These are phyloP conservation scores for Equus quagga DNA, from an alignment of 2,113 vertebrate species.

Conservation along the genomic window DNA sequence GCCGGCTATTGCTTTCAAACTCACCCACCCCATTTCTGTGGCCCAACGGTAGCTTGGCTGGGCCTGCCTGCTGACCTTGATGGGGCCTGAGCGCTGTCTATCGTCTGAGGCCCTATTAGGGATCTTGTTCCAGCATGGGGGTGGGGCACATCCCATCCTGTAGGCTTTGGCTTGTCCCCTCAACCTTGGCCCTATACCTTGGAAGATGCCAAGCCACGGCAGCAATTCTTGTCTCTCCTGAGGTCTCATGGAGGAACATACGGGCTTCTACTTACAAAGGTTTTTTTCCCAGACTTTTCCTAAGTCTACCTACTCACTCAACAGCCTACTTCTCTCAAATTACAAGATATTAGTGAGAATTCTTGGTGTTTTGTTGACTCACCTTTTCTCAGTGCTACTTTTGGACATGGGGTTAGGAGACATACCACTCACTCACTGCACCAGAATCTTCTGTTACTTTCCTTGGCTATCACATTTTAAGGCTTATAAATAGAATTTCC, in stretches of 20 bases:
- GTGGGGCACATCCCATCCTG: background rate
- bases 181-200: background rate
- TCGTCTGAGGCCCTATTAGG: background rate
- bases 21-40: background rate
- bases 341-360: background rate
- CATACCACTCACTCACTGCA: background rate
- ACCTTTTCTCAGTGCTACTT: background rate
- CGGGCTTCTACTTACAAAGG: background rate
- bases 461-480: conserved; percentile 41
- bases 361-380: background rate
- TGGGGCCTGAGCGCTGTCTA: background rate
- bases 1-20: background rate
- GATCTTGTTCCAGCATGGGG: background rate
- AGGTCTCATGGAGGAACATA: background rate
- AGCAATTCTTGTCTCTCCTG: background rate
- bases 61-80: background rate
- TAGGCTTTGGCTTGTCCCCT: background rate
- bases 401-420: background rate
- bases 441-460: conserved; percentile 27
- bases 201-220: background rate
- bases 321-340: background rate
- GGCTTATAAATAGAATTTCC: conserved; percentile 21
- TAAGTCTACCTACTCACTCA: background rate
- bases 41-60: background rate
- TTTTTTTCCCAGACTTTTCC: background rate